Percentiles rank a stretch among this genome's conserved stretches.
phyloP scores from a whole-genome alignment of 2,113 vertebrate genomes.

The Coregonus clupeaformis region DNA sequence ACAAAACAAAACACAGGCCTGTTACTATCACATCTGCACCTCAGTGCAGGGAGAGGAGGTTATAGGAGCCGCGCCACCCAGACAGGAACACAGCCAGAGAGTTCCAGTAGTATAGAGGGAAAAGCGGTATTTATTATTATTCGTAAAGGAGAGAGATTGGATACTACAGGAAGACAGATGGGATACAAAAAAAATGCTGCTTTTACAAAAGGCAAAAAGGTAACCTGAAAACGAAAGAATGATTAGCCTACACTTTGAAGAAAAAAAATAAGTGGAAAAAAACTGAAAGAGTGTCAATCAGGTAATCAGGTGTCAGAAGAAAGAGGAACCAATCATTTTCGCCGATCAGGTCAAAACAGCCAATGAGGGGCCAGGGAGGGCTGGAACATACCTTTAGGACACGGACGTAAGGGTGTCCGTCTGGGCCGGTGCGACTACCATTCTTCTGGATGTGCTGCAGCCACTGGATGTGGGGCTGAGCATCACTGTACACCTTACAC shows the following conservation, averaged over 20 bases:
- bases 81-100: not conserved
- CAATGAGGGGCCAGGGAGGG: not conserved
- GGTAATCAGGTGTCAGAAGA: not conserved
- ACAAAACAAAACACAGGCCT: conserved; percentile 39
- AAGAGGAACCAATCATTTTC: not conserved
- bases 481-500: conserved; percentile 97
- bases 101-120: not conserved
- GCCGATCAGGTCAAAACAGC: not conserved
- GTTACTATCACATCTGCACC: not conserved
- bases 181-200: not conserved
- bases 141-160: no score
- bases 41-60: conserved; percentile 21
- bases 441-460: conserved; percentile 91
- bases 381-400: conserved; percentile 88
- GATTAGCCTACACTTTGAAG: not conserved
- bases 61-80: conserved; percentile 17
- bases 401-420: conserved; percentile 88
- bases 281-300: not conserved
- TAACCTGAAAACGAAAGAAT: not conserved
- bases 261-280: not conserved
- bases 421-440: conserved; percentile 85
- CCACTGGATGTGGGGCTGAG: conserved; percentile 98
- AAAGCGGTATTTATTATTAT: not conserved
- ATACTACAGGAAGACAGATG: no score
- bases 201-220: not conserved